Conservation (phyloP, 2,888 invertebrate species). For the Limulus polyphemus region DNA sequence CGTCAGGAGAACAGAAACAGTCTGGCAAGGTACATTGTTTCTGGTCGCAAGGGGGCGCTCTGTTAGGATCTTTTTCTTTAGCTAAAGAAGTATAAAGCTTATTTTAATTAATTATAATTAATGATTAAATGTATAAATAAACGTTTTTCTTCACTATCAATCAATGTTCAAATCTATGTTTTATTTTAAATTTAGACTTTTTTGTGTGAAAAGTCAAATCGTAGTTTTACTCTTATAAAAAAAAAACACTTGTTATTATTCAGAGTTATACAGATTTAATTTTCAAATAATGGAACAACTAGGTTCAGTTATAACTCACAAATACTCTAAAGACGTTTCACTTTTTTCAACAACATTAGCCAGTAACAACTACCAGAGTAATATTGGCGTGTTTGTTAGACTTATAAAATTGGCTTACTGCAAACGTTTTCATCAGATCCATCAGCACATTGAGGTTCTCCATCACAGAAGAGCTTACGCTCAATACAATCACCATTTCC, state of each 20-base stretch:
- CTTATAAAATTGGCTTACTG: slow-evolving; percentile 54
- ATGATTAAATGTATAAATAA: not conserved
- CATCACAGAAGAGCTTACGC: slow-evolving; percentile 83
- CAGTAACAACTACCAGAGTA: too few relatives aligned
- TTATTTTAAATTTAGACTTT: not conserved
- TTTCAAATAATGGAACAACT: too few relatives aligned
- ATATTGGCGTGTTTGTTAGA: not conserved
- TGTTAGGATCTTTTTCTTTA: slow-evolving; percentile 34
- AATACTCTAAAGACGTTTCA: too few relatives aligned
- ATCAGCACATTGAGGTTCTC: slow-evolving; percentile 81
- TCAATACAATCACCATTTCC: slow-evolving; percentile 86
- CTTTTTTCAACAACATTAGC: too few relatives aligned
- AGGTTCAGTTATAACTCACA: too few relatives aligned
- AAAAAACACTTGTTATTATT: too few relatives aligned
- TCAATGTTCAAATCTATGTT: not conserved
- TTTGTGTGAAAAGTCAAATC: not conserved
- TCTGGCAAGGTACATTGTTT: slow-evolving; percentile 33
- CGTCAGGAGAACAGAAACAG: slow-evolving; percentile 35
- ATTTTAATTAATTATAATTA: not conserved
- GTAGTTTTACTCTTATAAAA: not conserved
- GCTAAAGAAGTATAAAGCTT: slow-evolving; percentile 21
- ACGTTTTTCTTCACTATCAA: not conserved
- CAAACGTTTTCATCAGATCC: slow-evolving; percentile 92
- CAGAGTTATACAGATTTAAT: too few relatives aligned
- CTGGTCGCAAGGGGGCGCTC: slow-evolving; percentile 32